Conservation (phyloP, 2,888 invertebrate genomes). For the Galeopsomyia nigrocyanea region DNA sequence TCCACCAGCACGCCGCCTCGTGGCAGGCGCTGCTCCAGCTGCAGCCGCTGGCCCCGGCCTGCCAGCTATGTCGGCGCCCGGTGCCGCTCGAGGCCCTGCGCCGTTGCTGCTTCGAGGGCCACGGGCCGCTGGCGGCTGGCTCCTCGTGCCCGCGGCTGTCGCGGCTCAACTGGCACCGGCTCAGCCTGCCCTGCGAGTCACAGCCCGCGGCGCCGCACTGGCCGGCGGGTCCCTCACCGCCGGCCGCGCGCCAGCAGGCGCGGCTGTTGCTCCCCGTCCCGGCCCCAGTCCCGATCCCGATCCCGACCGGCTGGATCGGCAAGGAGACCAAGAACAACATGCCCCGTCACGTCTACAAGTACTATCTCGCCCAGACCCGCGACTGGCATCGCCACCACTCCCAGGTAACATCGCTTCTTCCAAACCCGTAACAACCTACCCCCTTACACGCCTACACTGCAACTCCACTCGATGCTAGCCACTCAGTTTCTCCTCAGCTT, state of each 20-base stretch:
- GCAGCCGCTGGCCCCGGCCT: slow-evolving; percentile 49
- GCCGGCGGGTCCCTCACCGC: slow-evolving; percentile 53
- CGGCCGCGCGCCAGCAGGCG: slow-evolving; percentile 51
- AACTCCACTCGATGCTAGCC: no score
- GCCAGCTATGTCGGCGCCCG: slow-evolving; percentile 63
- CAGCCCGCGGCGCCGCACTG: slow-evolving; percentile 37
- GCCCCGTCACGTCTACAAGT: slow-evolving; percentile 77
- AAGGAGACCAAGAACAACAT: slow-evolving; percentile 76
- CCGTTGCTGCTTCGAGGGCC: slow-evolving; percentile 35
- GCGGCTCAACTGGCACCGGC: slow-evolving; percentile 31
- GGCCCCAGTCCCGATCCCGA: slow-evolving; percentile 55
- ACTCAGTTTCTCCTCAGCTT: no score
- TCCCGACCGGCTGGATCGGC: slow-evolving; percentile 73
- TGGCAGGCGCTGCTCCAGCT: neutral
- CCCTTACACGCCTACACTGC: no score
- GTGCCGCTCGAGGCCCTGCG: slow-evolving; percentile 52
- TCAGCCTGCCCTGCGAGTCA: neutral
- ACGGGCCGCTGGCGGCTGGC: slow-evolving; percentile 11
- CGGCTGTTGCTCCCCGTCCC: slow-evolving; percentile 49
- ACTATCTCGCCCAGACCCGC: slow-evolving; percentile 72
- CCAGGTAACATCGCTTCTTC: slow-evolving; percentile 59
- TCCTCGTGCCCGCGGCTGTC: slow-evolving; percentile 37
- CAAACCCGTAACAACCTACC: neutral
- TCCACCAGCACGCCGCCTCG: neutral
- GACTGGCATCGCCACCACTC: slow-evolving; percentile 65